Base-by-base conservation (phyloP, 1,140 invertebrate species). In the Diabrotica undecimpunctata region DNA sequence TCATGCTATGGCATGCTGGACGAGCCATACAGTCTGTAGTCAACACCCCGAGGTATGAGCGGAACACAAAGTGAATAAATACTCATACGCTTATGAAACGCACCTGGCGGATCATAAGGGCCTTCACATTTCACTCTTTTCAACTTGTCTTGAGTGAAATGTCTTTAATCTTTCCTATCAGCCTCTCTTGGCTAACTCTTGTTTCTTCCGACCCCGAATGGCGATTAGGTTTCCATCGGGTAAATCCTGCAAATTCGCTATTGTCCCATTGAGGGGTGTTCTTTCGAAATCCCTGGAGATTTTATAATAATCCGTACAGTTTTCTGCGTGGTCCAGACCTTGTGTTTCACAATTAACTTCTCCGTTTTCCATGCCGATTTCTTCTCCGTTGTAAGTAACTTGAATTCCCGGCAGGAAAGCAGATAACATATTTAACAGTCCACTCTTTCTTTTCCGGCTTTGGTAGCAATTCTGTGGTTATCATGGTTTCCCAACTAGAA, bases 261-360 rank as follows among this genome's bases (percentile, higher is more conserved):
- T 81, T 80, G 68, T 87, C 83, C 92, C 92, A 94, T 69, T 91
- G 90, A 87, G 93, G 0, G 92, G 90, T 0, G 89, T 88, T 52
- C 92, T 79, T 69, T 75, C 72, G 57, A 74, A 74, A 56, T 76
- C 74, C 25, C 74, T 61, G 53, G 25, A 25, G 25, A 25, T 25
- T 25, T 25, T 25, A 25, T 25, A 25, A 25, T 25, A 25, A 25
- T 25, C 25, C 4, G 25, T 25, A 25, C 64, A 61, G 8, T 58
- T 62, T 13, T 66, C 4, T 5, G 74, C 70, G 0, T 81, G 81
- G 64, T 84, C 82, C 0, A 80, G 62, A 0, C 81, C 82, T 64
- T 84, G 74, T 3, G 25, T 25, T 25, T 78, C 72, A 58, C 75
- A 85, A 5, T 79, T 77, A n/a, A 86, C 76, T 56, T 68, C 78